phyloP scores from a whole-genome alignment of 2,113 vertebrate genomes.

The Ceuthmochares aereus region DNA sequence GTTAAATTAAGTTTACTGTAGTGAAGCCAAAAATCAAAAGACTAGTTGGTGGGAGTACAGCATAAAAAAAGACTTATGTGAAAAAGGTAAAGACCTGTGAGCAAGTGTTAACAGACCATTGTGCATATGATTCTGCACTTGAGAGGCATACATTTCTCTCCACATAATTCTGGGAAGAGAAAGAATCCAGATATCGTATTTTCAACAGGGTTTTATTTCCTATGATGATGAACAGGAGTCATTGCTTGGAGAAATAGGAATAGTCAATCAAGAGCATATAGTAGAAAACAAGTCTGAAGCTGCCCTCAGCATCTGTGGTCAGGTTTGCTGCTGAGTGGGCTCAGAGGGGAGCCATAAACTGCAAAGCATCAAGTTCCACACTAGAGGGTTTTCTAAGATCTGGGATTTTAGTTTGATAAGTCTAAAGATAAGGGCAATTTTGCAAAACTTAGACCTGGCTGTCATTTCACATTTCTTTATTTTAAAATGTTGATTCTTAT shows the following conservation, averaged over 20 bases:
- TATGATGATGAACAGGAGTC: constrained; percentile 24
- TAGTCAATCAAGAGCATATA: constrained; percentile 6
- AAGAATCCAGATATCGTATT: neutral
- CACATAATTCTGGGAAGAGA: constrained; percentile 9
- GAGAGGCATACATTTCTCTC: constrained; percentile 43
- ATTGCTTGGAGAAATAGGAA: constrained; percentile 8
- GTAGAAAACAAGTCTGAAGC: neutral
- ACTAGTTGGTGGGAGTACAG: constrained; percentile 30
- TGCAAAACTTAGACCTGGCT: neutral
- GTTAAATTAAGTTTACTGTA: constrained; percentile 63
- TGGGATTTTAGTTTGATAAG: neutral
- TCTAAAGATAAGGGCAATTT: neutral
- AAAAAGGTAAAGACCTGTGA: constrained; percentile 43
- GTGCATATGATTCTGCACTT: constrained; percentile 19
- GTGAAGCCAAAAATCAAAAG: constrained; percentile 61
- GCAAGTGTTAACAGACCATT: constrained; percentile 15
- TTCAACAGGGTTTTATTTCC: constrained; percentile 53
- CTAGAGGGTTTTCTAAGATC: neutral
- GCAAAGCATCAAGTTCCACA: neutral
- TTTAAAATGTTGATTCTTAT: neutral
- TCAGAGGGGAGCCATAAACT: neutral
- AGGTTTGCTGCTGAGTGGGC: neutral
- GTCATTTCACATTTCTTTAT: neutral
- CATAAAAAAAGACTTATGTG: constrained; percentile 56
- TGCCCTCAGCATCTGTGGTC: neutral